Evolutionary conservation across 1,140 invertebrate genomes (phyloP).

Genomic region (Bombus breviceps): DNA sequence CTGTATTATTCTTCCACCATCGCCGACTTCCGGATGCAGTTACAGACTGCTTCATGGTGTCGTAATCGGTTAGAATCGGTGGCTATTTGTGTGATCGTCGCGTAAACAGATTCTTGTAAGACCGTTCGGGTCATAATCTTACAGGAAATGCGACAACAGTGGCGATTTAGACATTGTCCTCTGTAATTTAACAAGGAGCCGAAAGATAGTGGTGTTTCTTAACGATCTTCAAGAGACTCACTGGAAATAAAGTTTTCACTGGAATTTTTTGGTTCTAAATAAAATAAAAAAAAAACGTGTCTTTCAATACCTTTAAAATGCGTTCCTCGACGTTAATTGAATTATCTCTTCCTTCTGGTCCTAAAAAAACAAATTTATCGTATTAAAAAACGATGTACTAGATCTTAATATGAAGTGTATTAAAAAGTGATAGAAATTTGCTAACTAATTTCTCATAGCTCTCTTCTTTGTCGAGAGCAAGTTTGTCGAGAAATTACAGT

Average conservation of each 20-base stretch:
- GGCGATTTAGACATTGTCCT: conserved; percentile 52
- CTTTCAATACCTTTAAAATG: background rate
- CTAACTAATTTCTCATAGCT: background rate
- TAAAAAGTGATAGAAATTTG: background rate
- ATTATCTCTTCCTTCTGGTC: background rate
- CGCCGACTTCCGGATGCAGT: conserved; percentile 53
- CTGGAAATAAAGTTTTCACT: conserved; percentile 6
- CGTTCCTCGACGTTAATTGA: too few relatives aligned
- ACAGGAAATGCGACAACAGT: background rate
- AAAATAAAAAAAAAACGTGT: background rate
- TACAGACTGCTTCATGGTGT: conserved; percentile 35
- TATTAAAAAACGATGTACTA: background rate
- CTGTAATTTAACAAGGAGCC: conserved; percentile 51
- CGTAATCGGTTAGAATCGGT: conserved; percentile 52
- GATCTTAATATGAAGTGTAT: too few relatives aligned
- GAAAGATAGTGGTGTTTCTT: conserved; percentile 24
- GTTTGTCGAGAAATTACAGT: background rate
- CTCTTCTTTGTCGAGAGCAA: too few relatives aligned
- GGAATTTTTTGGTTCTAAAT: background rate
- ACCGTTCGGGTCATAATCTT: conserved; percentile 27
- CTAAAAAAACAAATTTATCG: background rate
- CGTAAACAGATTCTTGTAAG: conserved; percentile 44
- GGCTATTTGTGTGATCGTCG: conserved; percentile 53
- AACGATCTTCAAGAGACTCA: background rate
- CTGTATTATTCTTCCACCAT: conserved; percentile 30